Base-by-base conservation (phyloP, 2,888 invertebrate species). In the Tetramorium bicarinatum region DNA sequence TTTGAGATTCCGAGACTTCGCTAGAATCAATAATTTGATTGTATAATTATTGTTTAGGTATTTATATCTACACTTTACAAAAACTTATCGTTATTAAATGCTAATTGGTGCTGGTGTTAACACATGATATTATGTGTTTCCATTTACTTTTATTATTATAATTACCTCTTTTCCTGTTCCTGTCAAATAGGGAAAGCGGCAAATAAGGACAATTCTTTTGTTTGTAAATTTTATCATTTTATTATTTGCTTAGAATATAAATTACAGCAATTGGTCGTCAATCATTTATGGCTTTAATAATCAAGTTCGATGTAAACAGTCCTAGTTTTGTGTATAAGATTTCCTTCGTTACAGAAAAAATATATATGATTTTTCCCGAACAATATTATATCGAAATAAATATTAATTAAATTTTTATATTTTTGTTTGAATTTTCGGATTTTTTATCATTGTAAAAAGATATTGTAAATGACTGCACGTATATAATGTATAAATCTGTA, bases 51-150 rank as follows among this genome's bases (percentile, higher is more conserved):
- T 88, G 87, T 93, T 92, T 88, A 90, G 87, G 82, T 92, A 91
- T 93, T 92, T 92, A 91, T 91, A 93, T 84, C 87, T 54, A 54
- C 92, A 87, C 83, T 83, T 87, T 87, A 88, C 84, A 83, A 83
- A 92, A 84, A 92, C 89, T 92, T 92, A 91, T 92, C 90, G 89
- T 92, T 89, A 93, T 93, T 93, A 93, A 94, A 94, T 94, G 92
- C 92, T 94, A 93, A 94, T 94, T 93, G 94, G 94, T 94, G 94
- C 94, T 94, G 94, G 94, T 93, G 85, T 90, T 90, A 89, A 90
- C 86, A 88, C 13, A 52, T 75, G 84, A 84, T 81, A 54, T 85
- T 56, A 87, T 21, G 15, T 82, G 79, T 64, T 83, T 84, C 84
- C 61, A 80, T 84, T 89, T 85, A 67, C 52, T 72, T 67, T 75